Evolutionary conservation across 1,140 invertebrate species (phyloP), one percentile per base, ranked within the genome.

Genomic region (Thaumatotibia leucotreta): DNA sequence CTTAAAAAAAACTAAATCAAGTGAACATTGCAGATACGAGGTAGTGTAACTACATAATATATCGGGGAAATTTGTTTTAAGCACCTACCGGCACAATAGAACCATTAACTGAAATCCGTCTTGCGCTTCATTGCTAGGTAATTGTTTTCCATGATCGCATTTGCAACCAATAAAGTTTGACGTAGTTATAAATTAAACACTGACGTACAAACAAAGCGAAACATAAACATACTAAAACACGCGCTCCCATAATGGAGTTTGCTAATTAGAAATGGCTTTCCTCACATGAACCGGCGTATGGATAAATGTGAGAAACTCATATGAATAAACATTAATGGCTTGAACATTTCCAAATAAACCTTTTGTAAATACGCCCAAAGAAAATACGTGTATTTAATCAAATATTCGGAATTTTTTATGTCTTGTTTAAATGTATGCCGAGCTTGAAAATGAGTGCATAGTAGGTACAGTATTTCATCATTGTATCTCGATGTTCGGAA

Each of bases 241-340:
- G 9, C 52, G 52, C 52, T 58, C 24, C 52, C 52, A 58, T 27
- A 58, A 58, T 58, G 27, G 52, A 58, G 52, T 58, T 58, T 58
- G 52, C 52, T 58, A 58, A 58, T 58, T 31, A 58, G 52, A 58
- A 58, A 58, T 58, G 52, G 11, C 52, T 58, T 58, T 58, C n/a
- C 24, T 58, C 52, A 58, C n/a, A 31, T 31, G 24, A 58, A 29
- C 52, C n/a, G 24, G 52, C 52, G 14, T 24, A 31, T 58, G 50
- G 24, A 54, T 54, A 24, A 49, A 29, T 58, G 24, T 27, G 50
- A 54, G 50, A 58, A 58, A 58, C 52, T 27, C 52, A 58, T 29
- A 58, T 58, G 20, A 58, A 58, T 58, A 58, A 58, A 58, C 52
- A 58, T 58, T 54, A 58, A 58, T 31, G 52, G 20, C 52, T 58